phyloP scores from a whole-genome alignment of 1,140 invertebrate species.

The Ceratoteleas bidentatus region DNA sequence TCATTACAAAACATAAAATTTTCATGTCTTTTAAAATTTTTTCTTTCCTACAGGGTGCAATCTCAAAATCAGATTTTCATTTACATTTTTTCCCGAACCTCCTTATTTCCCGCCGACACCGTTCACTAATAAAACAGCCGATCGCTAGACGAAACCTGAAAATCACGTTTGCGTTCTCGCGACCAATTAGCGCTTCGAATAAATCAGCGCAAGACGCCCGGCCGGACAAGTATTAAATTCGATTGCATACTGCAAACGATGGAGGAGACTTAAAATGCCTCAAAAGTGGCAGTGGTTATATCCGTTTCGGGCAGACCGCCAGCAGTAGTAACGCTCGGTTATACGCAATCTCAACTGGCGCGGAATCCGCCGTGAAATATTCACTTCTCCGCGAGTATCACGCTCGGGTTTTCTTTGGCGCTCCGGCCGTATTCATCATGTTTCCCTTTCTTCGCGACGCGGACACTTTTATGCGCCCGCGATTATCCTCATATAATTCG shows the following conservation, averaged over 20 bases:
- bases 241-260: conserved; percentile 54
- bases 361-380: conserved; percentile 65
- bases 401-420: conserved; percentile 50
- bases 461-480: conserved; percentile 22
- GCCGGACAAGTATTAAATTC: conserved; percentile 57
- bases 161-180: too few relatives aligned
- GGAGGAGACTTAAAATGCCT: conserved; percentile 59
- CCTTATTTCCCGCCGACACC: too few relatives aligned
- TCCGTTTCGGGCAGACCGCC: conserved; percentile 65
- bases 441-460: conserved; percentile 20
- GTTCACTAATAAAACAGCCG: too few relatives aligned
- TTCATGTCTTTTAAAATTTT: too few relatives aligned
- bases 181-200: neutral
- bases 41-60: too few relatives aligned
- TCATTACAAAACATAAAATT: too few relatives aligned
- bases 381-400: conserved; percentile 56
- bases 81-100: too few relatives aligned
- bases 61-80: too few relatives aligned
- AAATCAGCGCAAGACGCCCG: conserved; percentile 28
- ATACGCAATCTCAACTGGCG: conserved; percentile 58
- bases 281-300: conserved; percentile 65
- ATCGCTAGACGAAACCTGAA: too few relatives aligned
- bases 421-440: conserved; percentile 43
- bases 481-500: conserved; percentile 38
- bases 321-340: conserved; percentile 62